phyloP scores from a whole-genome alignment of 2,113 vertebrate species.

The Pangasianodon gigas region DNA sequence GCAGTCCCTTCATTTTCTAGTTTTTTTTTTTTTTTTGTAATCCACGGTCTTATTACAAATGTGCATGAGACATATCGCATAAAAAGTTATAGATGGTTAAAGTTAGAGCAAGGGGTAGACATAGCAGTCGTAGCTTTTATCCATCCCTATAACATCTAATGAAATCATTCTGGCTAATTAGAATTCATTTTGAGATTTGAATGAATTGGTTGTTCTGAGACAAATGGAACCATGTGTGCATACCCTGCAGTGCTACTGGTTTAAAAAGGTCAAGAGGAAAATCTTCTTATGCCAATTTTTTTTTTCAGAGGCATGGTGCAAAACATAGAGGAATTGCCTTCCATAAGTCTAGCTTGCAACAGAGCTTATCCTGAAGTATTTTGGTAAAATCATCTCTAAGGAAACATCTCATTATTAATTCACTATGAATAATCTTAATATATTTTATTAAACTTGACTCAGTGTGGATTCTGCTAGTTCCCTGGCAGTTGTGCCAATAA shows the following conservation, averaged over 20 bases:
- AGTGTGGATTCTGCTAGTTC: not conserved
- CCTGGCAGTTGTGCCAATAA: not conserved
- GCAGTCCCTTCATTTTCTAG: conserved; percentile 24
- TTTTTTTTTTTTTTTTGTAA: conserved; percentile 5
- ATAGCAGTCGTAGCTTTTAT: not conserved
- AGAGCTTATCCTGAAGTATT: not conserved
- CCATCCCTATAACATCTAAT: not conserved
- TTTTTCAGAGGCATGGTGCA: not conserved
- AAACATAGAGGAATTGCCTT: not conserved
- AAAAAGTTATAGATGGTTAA: not conserved
- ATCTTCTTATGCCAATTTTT: not conserved
- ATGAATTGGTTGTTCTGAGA: not conserved
- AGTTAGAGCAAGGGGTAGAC: not conserved
- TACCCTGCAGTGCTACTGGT: conserved; percentile 27
- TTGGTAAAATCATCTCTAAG: not conserved
- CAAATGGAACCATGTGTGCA: conserved; percentile 34
- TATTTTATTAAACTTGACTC: not conserved
- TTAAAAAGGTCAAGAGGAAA: conserved; percentile 36
- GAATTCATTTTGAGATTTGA: not conserved
- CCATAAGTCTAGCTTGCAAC: not conserved
- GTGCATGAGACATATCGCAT: not conserved
- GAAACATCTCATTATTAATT: not conserved
- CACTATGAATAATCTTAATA: not conserved
- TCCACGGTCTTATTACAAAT: not conserved
- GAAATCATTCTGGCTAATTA: not conserved